Evolutionary conservation across 2,113 vertebrate genomes (phyloP).

Genomic region (Rhinolophus ferrumequinum): DNA sequence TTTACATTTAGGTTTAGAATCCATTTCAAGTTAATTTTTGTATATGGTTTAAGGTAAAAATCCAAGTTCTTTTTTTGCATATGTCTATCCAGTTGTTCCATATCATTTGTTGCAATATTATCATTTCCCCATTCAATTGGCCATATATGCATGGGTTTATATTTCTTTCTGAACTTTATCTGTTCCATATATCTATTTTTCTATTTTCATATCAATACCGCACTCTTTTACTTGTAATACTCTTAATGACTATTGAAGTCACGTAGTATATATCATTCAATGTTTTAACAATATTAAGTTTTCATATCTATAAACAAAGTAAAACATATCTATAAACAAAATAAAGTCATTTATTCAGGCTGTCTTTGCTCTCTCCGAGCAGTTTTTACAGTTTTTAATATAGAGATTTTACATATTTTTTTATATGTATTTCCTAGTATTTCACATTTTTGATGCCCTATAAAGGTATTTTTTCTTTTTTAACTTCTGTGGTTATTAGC

Average conservation of each 20-base stretch:
- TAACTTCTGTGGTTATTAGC: not conserved
- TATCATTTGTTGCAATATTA: not conserved
- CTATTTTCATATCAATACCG: not conserved
- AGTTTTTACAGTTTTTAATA: not conserved
- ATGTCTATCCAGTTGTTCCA: not conserved
- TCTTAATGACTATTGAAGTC: not conserved
- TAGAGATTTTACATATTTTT: too few relatives aligned
- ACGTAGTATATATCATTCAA: not conserved
- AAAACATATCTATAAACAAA: not conserved
- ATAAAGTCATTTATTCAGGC: not conserved
- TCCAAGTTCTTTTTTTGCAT: not conserved
- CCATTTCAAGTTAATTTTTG: not conserved
- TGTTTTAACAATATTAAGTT: not conserved
- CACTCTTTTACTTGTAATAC: not conserved
- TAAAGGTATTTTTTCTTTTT: not conserved
- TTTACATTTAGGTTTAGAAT: not conserved
- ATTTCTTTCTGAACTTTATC: not conserved
- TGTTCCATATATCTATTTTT: not conserved
- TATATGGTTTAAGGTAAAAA: not conserved
- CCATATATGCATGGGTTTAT: not conserved
- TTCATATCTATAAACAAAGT: not conserved
- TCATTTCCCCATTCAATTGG: not conserved
- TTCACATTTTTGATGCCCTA: not conserved
- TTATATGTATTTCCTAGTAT: not conserved
- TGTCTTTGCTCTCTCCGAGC: not conserved